phyloP scores from a whole-genome alignment of 2,113 vertebrate genomes.

The Zosterops lateralis region DNA sequence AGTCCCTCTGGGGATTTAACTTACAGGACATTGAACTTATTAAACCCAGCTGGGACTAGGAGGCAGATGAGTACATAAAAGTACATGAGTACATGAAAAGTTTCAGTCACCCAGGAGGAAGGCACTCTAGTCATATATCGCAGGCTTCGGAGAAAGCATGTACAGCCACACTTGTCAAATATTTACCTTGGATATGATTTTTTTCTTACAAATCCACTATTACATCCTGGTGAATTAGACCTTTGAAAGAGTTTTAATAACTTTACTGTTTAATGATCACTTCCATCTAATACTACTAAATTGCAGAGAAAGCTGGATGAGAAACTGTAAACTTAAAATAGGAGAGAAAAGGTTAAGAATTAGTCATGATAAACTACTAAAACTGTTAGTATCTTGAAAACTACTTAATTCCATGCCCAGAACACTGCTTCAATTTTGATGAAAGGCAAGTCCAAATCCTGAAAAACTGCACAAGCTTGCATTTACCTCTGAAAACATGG shows the following conservation, averaged over 20 bases:
- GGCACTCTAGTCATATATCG: fast-evolving
- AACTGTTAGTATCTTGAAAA: background rate
- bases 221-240: background rate
- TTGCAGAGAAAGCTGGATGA: background rate
- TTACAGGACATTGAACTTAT: background rate
- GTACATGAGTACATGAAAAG: background rate
- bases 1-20: background rate
- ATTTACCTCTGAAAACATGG: background rate
- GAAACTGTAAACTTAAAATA: background rate
- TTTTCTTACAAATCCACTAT: background rate
- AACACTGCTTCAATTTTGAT: background rate
- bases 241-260: background rate
- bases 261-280: background rate
- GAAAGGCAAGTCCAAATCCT: background rate
- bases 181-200: background rate
- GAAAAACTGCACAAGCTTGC: background rate
- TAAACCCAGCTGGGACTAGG: background rate
- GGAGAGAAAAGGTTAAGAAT: background rate
- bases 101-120: background rate
- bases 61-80: background rate
- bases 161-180: background rate
- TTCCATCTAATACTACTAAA: background rate
- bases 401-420: background rate
- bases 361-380: background rate
- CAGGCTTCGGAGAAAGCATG: fast-evolving